Evolutionary conservation across 2,888 invertebrate species (phyloP).

Genomic region (Pimpla rufipes): DNA sequence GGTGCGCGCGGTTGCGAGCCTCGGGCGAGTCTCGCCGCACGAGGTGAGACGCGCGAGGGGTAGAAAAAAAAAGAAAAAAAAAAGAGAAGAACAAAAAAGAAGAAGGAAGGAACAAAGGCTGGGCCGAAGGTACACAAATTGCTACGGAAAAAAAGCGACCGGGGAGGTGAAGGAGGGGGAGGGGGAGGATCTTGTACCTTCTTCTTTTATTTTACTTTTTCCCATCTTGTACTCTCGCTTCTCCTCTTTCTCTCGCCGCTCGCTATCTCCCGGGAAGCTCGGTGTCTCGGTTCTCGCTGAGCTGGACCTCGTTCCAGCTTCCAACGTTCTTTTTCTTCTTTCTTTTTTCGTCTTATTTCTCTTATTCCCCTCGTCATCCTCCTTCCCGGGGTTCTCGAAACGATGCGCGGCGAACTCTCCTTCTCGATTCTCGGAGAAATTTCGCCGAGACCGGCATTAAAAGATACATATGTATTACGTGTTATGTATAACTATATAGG

Average conservation of each 20-base stretch:
- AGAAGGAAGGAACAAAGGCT: conserved; percentile 64
- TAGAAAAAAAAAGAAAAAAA: conserved; percentile 54
- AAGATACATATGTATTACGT: conserved; percentile 28
- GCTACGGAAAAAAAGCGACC: conserved; percentile 61
- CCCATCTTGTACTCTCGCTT: conserved; percentile 55
- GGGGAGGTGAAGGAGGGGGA: neutral
- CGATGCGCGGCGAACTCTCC: conserved; percentile 26
- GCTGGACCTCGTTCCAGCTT: conserved; percentile 61
- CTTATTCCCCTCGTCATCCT: conserved; percentile 52
- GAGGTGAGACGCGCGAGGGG: conserved; percentile 64
- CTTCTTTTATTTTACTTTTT: conserved; percentile 45
- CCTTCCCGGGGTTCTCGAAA: conserved; percentile 45
- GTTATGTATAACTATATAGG: conserved; percentile 11
- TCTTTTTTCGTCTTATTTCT: conserved; percentile 44
- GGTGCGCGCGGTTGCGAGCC: conserved; percentile 70
- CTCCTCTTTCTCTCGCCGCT: conserved; percentile 52
- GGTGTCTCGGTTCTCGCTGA: conserved; percentile 37
- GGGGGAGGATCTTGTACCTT: conserved; percentile 45
- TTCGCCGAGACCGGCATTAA: conserved; percentile 39
- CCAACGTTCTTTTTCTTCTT: conserved; percentile 52
- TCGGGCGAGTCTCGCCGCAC: conserved; percentile 70
- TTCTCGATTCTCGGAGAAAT: conserved; percentile 50
- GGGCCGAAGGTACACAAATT: conserved; percentile 69
- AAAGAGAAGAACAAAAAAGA: conserved; percentile 38
- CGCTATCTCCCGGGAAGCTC: conserved; percentile 52